phyloP scores from a whole-genome alignment of 2,888 invertebrate species.

The Leptarthrus brevirostris region DNA sequence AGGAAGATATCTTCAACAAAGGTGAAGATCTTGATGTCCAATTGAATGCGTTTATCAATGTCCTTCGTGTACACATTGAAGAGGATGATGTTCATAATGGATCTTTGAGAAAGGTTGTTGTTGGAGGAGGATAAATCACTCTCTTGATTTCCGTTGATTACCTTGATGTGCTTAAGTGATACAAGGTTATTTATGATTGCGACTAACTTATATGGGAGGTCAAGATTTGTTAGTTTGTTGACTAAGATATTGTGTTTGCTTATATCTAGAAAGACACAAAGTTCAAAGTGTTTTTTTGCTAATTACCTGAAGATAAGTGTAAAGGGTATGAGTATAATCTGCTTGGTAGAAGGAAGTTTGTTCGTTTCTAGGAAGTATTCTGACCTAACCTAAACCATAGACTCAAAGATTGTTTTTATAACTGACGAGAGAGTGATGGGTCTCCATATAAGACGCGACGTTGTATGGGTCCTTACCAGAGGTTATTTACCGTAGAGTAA shows the following conservation, averaged over 20 bases:
- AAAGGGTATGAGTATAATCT: too few species aligned
- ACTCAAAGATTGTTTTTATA: neutral
- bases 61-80: neutral
- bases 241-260: too few species aligned
- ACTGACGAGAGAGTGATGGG: neutral
- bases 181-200: neutral
- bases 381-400: too few species aligned
- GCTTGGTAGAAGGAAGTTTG: too few species aligned
- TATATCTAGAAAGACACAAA: too few species aligned
- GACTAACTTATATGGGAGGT: accelerated
- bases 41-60: too few species aligned
- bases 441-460: too few species aligned
- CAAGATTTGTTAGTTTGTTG: too few species aligned
- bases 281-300: too few species aligned
- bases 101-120: neutral
- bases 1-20: neutral
- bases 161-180: neutral
- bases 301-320: too few species aligned
- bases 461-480: too few species aligned
- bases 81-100: neutral
- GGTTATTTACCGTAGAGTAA: neutral
- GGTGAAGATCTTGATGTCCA: neutral
- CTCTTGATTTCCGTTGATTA: accelerated
- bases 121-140: neutral
- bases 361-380: too few species aligned